A percentile compares a stretch with the other conserved stretches of the same genome.
Conservation (phyloP, 2,888 invertebrate species). For the Girardia tigrina region DNA sequence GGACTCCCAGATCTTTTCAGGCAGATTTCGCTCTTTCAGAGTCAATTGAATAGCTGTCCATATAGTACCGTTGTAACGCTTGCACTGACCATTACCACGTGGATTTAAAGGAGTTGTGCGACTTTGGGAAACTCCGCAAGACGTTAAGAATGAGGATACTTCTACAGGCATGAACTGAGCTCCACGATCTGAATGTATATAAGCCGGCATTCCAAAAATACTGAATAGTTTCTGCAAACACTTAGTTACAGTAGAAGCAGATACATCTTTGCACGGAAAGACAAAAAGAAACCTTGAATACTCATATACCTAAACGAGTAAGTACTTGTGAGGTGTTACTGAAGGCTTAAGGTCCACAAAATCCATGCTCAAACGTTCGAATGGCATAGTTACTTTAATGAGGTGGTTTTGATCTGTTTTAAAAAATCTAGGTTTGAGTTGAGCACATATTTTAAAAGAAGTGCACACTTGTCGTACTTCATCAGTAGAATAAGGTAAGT, state of each 20-base stretch:
- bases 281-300: slow-evolving; percentile 38
- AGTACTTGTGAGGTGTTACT: slow-evolving; percentile 34
- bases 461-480: slow-evolving; percentile 32
- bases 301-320: slow-evolving; percentile 38
- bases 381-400: slow-evolving; percentile 38
- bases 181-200: no score
- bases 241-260: no score
- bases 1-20: slow-evolving; percentile 16
- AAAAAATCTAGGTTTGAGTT: slow-evolving; percentile 34
- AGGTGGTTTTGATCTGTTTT: slow-evolving; percentile 28
- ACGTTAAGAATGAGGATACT: no score
- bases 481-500: slow-evolving; percentile 36
- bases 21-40: slow-evolving; percentile 21
- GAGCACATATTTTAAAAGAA: slow-evolving; percentile 33
- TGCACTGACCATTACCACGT: slow-evolving; percentile 30
- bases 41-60: slow-evolving; percentile 30
- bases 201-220: no score
- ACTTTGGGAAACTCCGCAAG: no score
- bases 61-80: slow-evolving; percentile 31
- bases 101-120: no score
- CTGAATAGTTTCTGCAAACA: no score
- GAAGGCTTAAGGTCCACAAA: slow-evolving; percentile 38
- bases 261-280: slow-evolving; percentile 37
- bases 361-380: slow-evolving; percentile 38
- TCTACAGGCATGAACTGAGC: no score